These are phyloP conservation scores for Agrotis exclamationis DNA, from an alignment of 2,888 invertebrate genomes.

Conservation along the genomic window DNA sequence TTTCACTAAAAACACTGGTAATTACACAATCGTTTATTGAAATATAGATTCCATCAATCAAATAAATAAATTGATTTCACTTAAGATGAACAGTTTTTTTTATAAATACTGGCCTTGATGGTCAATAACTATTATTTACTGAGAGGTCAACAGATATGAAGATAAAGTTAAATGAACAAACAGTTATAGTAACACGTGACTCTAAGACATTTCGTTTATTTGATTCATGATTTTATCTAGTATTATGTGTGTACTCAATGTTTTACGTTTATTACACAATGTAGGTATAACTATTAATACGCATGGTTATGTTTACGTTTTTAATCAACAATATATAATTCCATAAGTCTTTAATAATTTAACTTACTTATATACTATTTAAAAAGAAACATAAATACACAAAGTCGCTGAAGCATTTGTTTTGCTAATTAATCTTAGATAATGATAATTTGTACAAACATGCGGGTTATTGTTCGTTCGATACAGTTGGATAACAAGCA, in stretches of 20 bases:
- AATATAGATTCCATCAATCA: slow-evolving; percentile 1
- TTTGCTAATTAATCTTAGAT: slow-evolving; percentile 11
- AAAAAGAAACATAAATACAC: too few species aligned
- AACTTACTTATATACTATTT: too few species aligned
- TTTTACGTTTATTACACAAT: slow-evolving; percentile 9
- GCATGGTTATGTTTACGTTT: slow-evolving; percentile 27
- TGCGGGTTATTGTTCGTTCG: neutral
- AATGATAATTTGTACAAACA: neutral
- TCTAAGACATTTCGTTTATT: slow-evolving; percentile 19
- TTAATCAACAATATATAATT: too few species aligned
- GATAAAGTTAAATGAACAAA: slow-evolving; percentile 49
- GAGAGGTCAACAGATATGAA: slow-evolving; percentile 56
- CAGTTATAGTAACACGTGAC: neutral
- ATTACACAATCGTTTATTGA: too few species aligned
- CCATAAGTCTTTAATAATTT: too few species aligned
- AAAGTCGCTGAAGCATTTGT: slow-evolving; percentile 10
- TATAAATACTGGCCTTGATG: slow-evolving; percentile 39
- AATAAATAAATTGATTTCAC: slow-evolving; percentile 7
- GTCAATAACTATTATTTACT: slow-evolving; percentile 14
- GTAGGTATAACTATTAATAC: neutral
- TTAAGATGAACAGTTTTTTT: slow-evolving; percentile 7
- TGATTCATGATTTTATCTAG: slow-evolving; percentile 25
- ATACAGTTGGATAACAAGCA: neutral
- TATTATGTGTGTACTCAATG: neutral
- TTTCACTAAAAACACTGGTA: too few species aligned